These are phyloP conservation scores for Aphelenchoides besseyi DNA, from an alignment of 1,140 invertebrate genomes.

Conservation along the genomic window DNA sequence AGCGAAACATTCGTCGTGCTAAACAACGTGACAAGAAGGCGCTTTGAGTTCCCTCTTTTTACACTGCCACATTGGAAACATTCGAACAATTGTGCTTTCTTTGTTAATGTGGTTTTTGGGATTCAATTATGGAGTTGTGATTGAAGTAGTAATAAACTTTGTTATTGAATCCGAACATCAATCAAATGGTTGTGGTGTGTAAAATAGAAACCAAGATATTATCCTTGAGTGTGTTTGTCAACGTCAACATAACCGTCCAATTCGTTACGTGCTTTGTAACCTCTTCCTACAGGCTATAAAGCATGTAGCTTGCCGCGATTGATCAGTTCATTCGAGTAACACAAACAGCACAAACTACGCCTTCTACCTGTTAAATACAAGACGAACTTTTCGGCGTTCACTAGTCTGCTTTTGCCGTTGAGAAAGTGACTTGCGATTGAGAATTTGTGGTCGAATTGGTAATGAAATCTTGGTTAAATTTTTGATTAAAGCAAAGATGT, in stretches of 20 bases:
- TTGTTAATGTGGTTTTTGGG: too few species aligned
- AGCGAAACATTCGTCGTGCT: conserved; percentile 22
- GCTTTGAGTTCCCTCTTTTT: conserved; percentile 8
- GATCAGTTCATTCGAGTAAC: too few species aligned
- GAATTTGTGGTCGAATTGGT: neutral
- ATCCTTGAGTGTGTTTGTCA: too few species aligned
- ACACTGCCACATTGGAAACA: neutral
- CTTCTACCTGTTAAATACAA: neutral
- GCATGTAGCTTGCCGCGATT: neutral
- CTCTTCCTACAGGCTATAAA: neutral
- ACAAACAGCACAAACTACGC: neutral
- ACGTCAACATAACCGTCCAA: too few species aligned
- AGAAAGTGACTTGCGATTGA: neutral
- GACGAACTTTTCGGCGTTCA: neutral
- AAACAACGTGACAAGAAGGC: conserved; percentile 28
- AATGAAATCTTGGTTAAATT: too few species aligned
- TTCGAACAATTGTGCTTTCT: neutral
- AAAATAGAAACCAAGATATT: too few species aligned
- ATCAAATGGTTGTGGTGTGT: too few species aligned
- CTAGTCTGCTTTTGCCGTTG: neutral
- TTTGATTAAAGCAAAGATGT: too few species aligned
- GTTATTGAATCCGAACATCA: too few species aligned
- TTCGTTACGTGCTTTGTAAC: neutral
- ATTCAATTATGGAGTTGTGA: too few species aligned
- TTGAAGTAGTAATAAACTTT: too few species aligned